phyloP scores from a whole-genome alignment of 2,797 vertebrate species.

The Anabas testudineus region DNA sequence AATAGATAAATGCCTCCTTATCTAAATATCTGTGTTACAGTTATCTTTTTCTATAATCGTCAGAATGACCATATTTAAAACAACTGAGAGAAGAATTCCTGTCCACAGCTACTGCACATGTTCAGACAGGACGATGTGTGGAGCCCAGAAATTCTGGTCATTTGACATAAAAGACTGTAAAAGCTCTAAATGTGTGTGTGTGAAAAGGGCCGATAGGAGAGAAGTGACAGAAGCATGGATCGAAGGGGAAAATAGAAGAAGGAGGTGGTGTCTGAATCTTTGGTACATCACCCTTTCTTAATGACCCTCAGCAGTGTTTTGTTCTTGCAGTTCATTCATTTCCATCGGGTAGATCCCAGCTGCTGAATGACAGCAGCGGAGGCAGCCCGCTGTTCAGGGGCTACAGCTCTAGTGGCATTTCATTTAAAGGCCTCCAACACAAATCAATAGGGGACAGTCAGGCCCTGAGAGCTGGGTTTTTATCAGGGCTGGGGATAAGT shows the following conservation, averaged over 20 bases:
- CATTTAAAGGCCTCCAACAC: slow-evolving; percentile 50
- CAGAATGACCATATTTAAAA: too few species aligned
- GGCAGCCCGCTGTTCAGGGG: slow-evolving; percentile 5
- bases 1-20: too few species aligned
- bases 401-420: slow-evolving; percentile 46
- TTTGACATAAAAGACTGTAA: too few species aligned
- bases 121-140: too few species aligned
- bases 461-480: slow-evolving; percentile 22
- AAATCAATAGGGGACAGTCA: slow-evolving; percentile 48
- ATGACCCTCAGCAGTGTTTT: slow-evolving; percentile 32
- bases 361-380: slow-evolving; percentile 38
- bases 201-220: neutral
- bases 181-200: too few species aligned
- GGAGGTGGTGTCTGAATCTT: neutral
- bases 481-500: slow-evolving; percentile 17
- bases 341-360: neutral
- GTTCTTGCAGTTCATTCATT: slow-evolving; percentile 15
- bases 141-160: too few species aligned
- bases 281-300: slow-evolving; percentile 5
- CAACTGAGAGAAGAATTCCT: too few species aligned
- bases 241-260: neutral
- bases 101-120: too few species aligned
- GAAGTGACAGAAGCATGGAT: neutral
- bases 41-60: too few species aligned
- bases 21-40: too few species aligned